These are phyloP conservation scores for Osmoderma eremita DNA, from an alignment of 2,888 invertebrate species.

Conservation along the genomic window DNA sequence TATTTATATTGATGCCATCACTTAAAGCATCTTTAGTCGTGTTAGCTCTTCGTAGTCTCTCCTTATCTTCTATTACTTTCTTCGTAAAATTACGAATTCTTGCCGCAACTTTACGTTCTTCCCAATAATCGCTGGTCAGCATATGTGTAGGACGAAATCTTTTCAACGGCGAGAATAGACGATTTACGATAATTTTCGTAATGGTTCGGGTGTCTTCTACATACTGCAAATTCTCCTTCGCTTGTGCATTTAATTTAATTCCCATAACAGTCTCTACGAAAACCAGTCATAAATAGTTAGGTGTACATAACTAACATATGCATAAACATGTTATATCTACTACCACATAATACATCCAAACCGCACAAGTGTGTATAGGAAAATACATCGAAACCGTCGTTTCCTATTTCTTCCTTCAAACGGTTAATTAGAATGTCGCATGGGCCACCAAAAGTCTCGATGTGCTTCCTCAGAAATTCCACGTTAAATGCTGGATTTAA, in stretches of 20 bases:
- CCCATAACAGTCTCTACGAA: conserved; percentile 83
- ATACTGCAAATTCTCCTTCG: conserved; percentile 74
- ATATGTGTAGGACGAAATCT: neutral
- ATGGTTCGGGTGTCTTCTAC: conserved; percentile 74
- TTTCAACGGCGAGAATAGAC: conserved; percentile 59
- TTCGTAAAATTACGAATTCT: conserved; percentile 67
- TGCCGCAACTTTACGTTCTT: conserved; percentile 64
- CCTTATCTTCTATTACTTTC: conserved; percentile 66
- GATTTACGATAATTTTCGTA: conserved; percentile 52
- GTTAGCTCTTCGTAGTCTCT: conserved; percentile 30
- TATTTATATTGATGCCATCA: conserved; percentile 61
- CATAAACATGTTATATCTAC: neutral
- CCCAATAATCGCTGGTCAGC: conserved; percentile 68
- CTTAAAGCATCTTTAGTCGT: neutral
- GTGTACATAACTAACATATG: too few species aligned
- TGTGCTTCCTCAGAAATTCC: conserved; percentile 75
- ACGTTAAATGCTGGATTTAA: conserved; percentile 81
- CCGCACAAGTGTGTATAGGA: conserved; percentile 69
- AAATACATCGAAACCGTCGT: conserved; percentile 67
- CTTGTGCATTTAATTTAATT: conserved; percentile 76
- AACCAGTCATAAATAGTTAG: too few species aligned
- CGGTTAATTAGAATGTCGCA: conserved; percentile 67
- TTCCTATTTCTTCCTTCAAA: conserved; percentile 59
- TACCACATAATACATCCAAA: conserved; percentile 63
- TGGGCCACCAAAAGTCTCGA: conserved; percentile 74